These are phyloP conservation scores for Drosophila subquinaria DNA, from an alignment of 2,888 invertebrate species.

Conservation along the genomic window DNA sequence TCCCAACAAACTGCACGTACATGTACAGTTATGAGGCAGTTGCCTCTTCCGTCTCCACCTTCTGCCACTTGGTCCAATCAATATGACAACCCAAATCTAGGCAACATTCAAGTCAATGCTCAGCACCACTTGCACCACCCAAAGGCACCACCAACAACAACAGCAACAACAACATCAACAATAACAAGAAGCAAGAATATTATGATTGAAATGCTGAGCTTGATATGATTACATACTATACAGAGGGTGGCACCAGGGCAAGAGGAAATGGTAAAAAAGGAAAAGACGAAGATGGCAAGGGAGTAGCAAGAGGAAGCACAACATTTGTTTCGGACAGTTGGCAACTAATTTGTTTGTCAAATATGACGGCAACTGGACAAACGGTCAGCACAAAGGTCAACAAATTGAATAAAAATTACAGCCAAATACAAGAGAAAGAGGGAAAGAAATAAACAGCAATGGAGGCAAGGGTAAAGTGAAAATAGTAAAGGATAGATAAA, in stretches of 20 bases:
- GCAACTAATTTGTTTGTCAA: slow-evolving; percentile 75
- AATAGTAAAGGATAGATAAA: not conserved
- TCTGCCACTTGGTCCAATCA: slow-evolving; percentile 10
- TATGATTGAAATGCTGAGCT: slow-evolving; percentile 70
- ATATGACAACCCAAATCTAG: slow-evolving; percentile 28
- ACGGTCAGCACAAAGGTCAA: slow-evolving; percentile 51
- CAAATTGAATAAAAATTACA: slow-evolving; percentile 64
- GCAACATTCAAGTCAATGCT: slow-evolving; percentile 12
- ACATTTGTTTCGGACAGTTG: slow-evolving; percentile 79
- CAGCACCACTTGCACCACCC: not conserved
- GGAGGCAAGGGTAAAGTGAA: not conserved
- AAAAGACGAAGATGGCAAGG: too few species aligned
- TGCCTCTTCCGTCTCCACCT: not conserved
- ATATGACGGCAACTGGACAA: slow-evolving; percentile 37
- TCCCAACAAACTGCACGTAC: slow-evolving; percentile 2
- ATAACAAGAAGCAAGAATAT: slow-evolving; percentile 16
- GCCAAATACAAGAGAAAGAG: not conserved
- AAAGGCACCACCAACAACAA: not conserved
- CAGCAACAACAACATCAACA: not conserved
- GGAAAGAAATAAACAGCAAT: not conserved
- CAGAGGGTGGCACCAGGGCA: not conserved
- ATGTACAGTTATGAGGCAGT: slow-evolving; percentile 8
- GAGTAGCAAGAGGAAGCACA: slow-evolving; percentile 33
- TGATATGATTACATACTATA: slow-evolving; percentile 52
- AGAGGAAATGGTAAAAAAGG: too few species aligned